Evolutionary conservation across 1,140 invertebrate genomes (phyloP), one percentile per base, ranked within the genome.

Genomic region (Streblospio benedicti): DNA sequence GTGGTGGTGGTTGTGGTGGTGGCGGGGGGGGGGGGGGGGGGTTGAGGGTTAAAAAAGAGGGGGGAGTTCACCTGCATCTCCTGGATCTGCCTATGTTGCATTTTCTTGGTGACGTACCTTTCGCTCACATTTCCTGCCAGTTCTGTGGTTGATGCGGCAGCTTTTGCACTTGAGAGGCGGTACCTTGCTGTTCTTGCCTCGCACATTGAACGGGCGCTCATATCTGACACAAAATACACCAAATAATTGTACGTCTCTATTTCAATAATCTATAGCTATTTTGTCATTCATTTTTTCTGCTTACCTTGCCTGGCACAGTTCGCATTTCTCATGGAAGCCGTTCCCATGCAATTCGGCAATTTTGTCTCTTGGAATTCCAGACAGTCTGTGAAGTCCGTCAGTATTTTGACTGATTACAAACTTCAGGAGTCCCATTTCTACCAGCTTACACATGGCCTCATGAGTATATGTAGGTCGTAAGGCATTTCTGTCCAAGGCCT

Each of bases 321-420:
- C 86, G 76, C 95, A 99, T 70, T 92, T 86, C 76, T 96, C 92
- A 49, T 89, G 82, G 77, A 75, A 75, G 14, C 69, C 65, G 61
- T 75, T 74, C 23, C 73, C 92, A 74, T 94, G 92, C 38, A 94
- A 85, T 77, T 92, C 89, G 0, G 87, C 89, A 0, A 92, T 71
- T 0, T 86, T 84, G 25, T 83, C 83, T 62, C 85, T 82, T n/a
- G 89, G 88, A 60, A 94, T 78, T 2, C 91, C 91, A 63, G 89
- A 90, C 43, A 91, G 83, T 41, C 92, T 73, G 79, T 95, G 92
- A 41, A 95, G 81, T 12, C 91, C 91, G 80, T 94, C 91, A 79
- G 90, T 92, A 80, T 95, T 95, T 79, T 95, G 72, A 60, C 72
- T 74, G 45, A 74, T 68, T 27, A 74, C 58, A 51, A 66, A 63